Base-by-base conservation (phyloP, 1,140 invertebrate genomes). In the Papilio aristodemus region DNA sequence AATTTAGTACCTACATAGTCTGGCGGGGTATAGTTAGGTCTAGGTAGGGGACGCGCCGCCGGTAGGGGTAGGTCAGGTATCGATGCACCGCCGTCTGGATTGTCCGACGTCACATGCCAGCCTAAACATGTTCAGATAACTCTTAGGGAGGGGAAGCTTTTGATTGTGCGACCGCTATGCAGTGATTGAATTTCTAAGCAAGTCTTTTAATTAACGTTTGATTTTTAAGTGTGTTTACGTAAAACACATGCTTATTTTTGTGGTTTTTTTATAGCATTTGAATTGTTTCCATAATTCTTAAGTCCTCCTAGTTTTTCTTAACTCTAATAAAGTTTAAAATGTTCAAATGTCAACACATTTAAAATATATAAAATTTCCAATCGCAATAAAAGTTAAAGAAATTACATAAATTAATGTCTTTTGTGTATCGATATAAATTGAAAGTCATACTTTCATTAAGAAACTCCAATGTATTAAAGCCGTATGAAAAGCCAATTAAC, bases 61-160 rank as follows among this genome's bases (percentile, higher is more conserved):
- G 67, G 73, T 78, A 72, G 77, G 77, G 85, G 79, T 78, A 86
- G 84, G 84, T 86, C 84, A 85, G 84, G 79, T 60, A 76, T 74
- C 64, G 67, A 50, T 71, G 69, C 71, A 71, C 59, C 32, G 59
- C 32, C 59, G 59, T 62, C 59, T 62, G 59, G 59, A 14, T 50
- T 19, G 43, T 14, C 32, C n/a, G 8, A 36, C 59, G 36, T 62
- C 59, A 58, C 57, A 62, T 9, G 36, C 32, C 59, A 37, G 27
- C 32, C 58, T 36, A 50, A 59, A 41, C 39, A 41, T 41, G 9
- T 10, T 25, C 9, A 59, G 27, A 27, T 36, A 59, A 59, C 25
- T 14, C 8, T 41, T 14, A 14, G 27, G 25, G 13, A 36, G 57
- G 57, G 32, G 57, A 59, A 7, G 0, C 13, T 14, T 60, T 60